phyloP scores from a whole-genome alignment of 2,113 vertebrate species.

The Neoarius graeffei region DNA sequence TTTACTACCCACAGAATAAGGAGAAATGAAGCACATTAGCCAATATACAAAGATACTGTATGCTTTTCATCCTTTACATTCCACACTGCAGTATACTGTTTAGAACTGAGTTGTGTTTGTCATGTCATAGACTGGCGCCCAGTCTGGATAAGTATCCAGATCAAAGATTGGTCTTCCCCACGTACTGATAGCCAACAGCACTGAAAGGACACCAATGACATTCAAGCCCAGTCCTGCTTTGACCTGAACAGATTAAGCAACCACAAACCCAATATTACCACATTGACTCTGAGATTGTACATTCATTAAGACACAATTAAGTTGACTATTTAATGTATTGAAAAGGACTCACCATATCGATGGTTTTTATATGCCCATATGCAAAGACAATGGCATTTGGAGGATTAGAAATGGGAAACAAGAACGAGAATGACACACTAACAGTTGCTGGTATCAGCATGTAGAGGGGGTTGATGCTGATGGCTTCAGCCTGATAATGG shows the following conservation, averaged over 20 bases:
- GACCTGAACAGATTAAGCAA: conserved; percentile 72
- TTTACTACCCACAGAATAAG: conserved; percentile 1
- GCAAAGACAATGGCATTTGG: conserved; percentile 89
- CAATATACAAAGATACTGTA: background rate
- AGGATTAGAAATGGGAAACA: conserved; percentile 89
- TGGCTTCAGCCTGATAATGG: conserved; percentile 81
- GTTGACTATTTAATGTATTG: background rate
- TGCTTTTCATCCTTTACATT: background rate
- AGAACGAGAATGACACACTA: conserved; percentile 89
- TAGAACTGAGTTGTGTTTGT: conserved; percentile 43
- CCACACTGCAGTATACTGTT: conserved; percentile 24
- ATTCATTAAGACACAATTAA: background rate
- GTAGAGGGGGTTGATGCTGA: conserved; percentile 85
- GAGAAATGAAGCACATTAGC: background rate
- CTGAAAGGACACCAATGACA: conserved; percentile 80
- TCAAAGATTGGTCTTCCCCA: conserved; percentile 84
- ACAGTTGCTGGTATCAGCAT: conserved; percentile 87
- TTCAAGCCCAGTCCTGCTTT: conserved; percentile 92
- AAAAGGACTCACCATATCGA: conserved; percentile 85
- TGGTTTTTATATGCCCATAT: conserved; percentile 82
- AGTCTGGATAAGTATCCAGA: conserved; percentile 82
- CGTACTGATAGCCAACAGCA: conserved; percentile 81
- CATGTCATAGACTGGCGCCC: conserved; percentile 70
- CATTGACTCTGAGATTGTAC: background rate
- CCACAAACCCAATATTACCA: background rate